Base-by-base conservation (phyloP, 2,113 vertebrate genomes). In the Numenius arquata region DNA sequence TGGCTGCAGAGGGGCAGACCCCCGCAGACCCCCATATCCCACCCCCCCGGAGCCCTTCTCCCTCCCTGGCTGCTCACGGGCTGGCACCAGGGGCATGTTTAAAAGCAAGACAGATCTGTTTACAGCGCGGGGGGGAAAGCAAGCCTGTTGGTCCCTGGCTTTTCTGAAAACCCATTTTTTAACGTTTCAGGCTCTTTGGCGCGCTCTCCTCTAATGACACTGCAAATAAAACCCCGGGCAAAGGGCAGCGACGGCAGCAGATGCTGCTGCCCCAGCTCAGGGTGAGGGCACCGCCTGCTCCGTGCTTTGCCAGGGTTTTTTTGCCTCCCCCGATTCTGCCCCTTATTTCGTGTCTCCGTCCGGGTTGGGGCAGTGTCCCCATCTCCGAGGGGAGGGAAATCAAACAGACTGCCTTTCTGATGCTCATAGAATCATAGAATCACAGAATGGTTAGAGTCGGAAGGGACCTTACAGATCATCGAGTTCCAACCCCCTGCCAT, bases 21-120 rank as follows among this genome's bases (percentile, higher is more conserved):
- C 36, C 45, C 1, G n/a, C 61, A 47, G 83, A n/a, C 30, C 53
- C 36, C 43, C 2, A 0, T 1, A 8, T 15, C 10, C 52, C 26
- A 15, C 38, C 2, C 1, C 29, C 59, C 59, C 2, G 20, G 58
- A n/a, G 26, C 59, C 47, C 73, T 11, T 47, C 30, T 40, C 45
- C 36, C 30, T 9, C 25, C 32, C 32, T 5, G 6, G 12, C 77
- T 47, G 50, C 43, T 25, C 26, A 1, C 1, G 3, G 38, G 67
- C 75, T 78, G 71, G 43, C 67, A 36, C 52, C 34, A 2, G 27
- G 52, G 62, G 27, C 19, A 1, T 2, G 12, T 40, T 71, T 34
- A 7, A 59, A 48, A 73, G 62, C 47, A 29, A 25, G 58, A 0
- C 45, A 26, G 41, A 45, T 15, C 6, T 43, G 43, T 23, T 70